Evolutionary conservation across 2,113 vertebrate genomes (phyloP).

Genomic region (Forbesichthys papilliferus): DNA sequence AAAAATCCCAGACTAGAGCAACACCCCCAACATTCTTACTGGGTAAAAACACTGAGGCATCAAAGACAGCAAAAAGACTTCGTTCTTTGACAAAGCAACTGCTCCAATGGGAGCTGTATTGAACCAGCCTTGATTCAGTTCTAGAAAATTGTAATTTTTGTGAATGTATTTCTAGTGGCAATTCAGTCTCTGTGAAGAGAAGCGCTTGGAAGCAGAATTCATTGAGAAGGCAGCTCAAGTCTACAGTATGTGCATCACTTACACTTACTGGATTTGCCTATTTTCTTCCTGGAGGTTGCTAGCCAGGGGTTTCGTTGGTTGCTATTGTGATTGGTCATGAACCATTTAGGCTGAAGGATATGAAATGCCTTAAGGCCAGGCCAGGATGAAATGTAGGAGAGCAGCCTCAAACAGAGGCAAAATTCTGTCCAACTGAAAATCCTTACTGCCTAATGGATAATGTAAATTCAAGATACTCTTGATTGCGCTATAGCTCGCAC

Average conservation of each 20-base stretch:
- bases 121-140: conserved; percentile 27
- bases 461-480: too few relatives aligned
- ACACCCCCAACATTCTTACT: not conserved
- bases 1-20: conserved; percentile 18
- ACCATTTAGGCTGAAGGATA: not conserved
- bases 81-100: conserved; percentile 31
- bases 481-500: too few relatives aligned
- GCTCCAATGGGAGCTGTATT: conserved; percentile 5
- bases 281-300: conserved; percentile 6
- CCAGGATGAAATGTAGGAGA: conserved; percentile 14
- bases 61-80: conserved; percentile 25
- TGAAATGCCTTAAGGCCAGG: not conserved
- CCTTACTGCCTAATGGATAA: not conserved
- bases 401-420: conserved; percentile 13
- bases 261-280: conserved; percentile 15
- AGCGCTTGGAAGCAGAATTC: too few relatives aligned
- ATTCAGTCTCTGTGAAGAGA: not conserved
- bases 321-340: not conserved
- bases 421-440: conserved; percentile 29
- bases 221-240: not conserved
- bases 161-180: not conserved
- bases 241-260: conserved; percentile 10
- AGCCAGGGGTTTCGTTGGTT: too few relatives aligned
- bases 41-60: not conserved
- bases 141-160: not conserved